Base-by-base conservation (phyloP, 2,797 vertebrate species). In the Acrocephalus scirpaceus region DNA sequence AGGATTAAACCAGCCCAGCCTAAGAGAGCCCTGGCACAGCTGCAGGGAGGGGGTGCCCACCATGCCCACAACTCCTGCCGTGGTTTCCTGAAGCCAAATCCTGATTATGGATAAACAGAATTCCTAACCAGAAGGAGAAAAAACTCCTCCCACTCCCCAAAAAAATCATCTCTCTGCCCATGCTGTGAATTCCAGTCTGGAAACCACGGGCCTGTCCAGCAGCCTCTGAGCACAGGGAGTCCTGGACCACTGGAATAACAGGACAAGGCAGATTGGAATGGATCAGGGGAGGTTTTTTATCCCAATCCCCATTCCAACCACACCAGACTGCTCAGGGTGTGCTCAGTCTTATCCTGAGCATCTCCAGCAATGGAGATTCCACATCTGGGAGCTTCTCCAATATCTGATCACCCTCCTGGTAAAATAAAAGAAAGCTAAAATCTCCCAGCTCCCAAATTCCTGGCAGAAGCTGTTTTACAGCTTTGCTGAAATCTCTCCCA, bases 171-270 rank as follows among this genome's bases (percentile, higher is more conserved):
- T 32, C 69, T 36, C 12, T 51, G 56, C 13, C 23, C 45, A 34
- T 11, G 2, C 57, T 18, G 22, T n/a, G 76, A 34, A 50, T 6
- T 30, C 7, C 42, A 36, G 38, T 0, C 15, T 36, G 29, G 51
- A 27, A 54, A 12, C 9, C 3, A 8, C 27, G 29, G 1, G 6
- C 45, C n/a, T n/a, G 29, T 5, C 83, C 56, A 7, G 5, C 16
- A 48, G 74, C 38, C 20, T 3, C 32, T 19, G 9, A 62, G 58
- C 62, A 53, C 67, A 2, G 0, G 45, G 2, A 25, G 38, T 3
- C 44, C 23, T 4, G 29, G 4, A 15, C 44, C 30, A 2, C 15
- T 2, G 45, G 15, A 27, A 5, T 0, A 30, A 9, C 42, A 53
- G 83, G n/a, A 25, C 2, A 13, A 2, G 0, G 26, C 1, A 25